Percentiles rank a stretch among this genome's conserved stretches.
phyloP scores from a whole-genome alignment of 2,797 vertebrate species.

The Poecilia picta region DNA sequence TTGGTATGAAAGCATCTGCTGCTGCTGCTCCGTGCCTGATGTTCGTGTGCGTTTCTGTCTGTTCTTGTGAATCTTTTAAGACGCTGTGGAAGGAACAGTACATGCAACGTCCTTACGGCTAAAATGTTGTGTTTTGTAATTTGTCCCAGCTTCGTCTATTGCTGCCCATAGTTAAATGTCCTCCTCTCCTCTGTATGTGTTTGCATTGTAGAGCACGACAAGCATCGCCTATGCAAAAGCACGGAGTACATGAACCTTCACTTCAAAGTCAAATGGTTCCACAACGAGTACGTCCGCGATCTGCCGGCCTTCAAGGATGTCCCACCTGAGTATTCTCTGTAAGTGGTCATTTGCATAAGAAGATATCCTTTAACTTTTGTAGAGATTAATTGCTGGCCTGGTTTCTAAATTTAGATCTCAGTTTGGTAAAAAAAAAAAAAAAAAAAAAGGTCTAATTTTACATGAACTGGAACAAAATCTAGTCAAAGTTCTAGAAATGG shows the following conservation, averaged over 20 bases:
- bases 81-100: not conserved
- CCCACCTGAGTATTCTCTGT: conserved; percentile 96
- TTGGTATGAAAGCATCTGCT: conserved; percentile 36
- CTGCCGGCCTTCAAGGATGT: conserved; percentile 92
- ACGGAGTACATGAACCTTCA: conserved; percentile 99
- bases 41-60: not conserved
- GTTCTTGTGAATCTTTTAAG: not conserved
- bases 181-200: conserved; percentile 65
- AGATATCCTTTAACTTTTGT: not conserved
- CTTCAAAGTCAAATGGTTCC: conserved; percentile 99
- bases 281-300: conserved; percentile 97
- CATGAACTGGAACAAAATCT: too few species aligned
- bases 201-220: conserved; percentile 92
- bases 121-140: not conserved
- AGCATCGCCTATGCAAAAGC: conserved; percentile 97
- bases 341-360: conserved; percentile 72
- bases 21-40: conserved; percentile 17
- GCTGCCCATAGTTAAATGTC: conserved; percentile 26
- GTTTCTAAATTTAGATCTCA: conserved; percentile 2
- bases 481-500: too few species aligned
- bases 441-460: too few species aligned
- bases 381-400: not conserved
- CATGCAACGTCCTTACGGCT: not conserved
- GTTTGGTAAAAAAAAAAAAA: not conserved
- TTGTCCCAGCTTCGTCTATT: not conserved